A percentile compares a stretch with the other conserved stretches of the same genome.
These are phyloP conservation scores for Drosophila ustulata DNA, from an alignment of 2,888 invertebrate species.

Conservation along the genomic window DNA sequence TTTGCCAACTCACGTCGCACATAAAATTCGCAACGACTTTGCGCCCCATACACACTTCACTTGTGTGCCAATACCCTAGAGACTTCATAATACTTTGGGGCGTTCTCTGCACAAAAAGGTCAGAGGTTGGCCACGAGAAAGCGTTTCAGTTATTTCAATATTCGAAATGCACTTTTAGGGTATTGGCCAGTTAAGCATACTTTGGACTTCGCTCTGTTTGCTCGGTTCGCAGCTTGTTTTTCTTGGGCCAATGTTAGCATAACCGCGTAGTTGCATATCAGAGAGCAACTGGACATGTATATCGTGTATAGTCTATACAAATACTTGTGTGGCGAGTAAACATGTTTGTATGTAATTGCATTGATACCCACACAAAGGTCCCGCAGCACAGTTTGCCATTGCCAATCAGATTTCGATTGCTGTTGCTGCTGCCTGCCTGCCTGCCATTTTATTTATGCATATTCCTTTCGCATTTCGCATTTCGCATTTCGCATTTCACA, in stretches of 20 bases:
- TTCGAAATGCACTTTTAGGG: constrained; percentile 1
- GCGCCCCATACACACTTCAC: constrained; percentile 5
- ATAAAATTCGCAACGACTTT: constrained; percentile 53
- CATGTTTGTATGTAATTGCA: constrained; percentile 39
- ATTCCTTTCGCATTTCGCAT: constrained; percentile 11
- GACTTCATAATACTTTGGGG: background rate
- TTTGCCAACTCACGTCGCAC: constrained; percentile 60
- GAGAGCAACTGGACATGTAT: constrained; percentile 28
- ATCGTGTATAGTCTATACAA: constrained; percentile 20
- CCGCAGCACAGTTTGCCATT: constrained; percentile 4
- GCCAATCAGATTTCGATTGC: constrained; percentile 33
- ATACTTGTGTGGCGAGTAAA: constrained; percentile 16
- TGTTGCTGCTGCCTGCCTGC: constrained; percentile 12
- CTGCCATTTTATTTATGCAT: constrained; percentile 44
- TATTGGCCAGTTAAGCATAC: background rate
- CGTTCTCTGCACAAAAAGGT: too few relatives aligned
- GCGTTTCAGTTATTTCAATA: too few relatives aligned
- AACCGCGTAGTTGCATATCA: constrained; percentile 34
- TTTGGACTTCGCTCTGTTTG: constrained; percentile 2
- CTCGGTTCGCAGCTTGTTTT: constrained; percentile 50
- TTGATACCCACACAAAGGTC: constrained; percentile 30
- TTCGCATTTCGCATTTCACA: constrained; percentile 13
- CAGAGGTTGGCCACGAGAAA: too few relatives aligned
- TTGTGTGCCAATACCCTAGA: constrained; percentile 21
- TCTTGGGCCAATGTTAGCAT: constrained; percentile 50